Percentiles rank a stretch among this genome's conserved stretches.
phyloP scores from a whole-genome alignment of 2,888 invertebrate genomes.

The Andrena hattorfiana region DNA sequence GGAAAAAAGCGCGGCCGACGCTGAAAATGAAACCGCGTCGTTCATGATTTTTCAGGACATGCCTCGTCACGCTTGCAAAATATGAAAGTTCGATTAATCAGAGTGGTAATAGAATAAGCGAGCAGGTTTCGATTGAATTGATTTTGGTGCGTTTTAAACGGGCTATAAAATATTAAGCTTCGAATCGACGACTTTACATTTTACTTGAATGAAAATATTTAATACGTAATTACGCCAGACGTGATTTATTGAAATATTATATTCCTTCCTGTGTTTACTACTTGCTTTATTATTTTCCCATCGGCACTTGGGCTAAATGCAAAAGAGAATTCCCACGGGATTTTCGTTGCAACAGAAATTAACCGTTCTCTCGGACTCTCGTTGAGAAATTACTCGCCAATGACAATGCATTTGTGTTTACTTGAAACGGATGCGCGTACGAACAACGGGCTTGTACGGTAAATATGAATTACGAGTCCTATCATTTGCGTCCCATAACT shows the following conservation, averaged over 20 bases:
- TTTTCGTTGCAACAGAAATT: background rate
- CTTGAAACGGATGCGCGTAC: conserved; percentile 31
- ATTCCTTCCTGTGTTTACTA: too few species aligned
- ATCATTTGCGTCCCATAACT: conserved; percentile 33
- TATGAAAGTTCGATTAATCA: conserved; percentile 29
- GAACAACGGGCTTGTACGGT: conserved; percentile 6
- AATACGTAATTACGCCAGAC: too few species aligned
- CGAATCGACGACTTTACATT: background rate
- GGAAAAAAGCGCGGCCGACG: conserved; percentile 54
- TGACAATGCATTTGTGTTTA: conserved; percentile 25
- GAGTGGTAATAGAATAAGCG: conserved; percentile 1
- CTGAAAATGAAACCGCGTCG: conserved; percentile 54
- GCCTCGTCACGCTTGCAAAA: conserved; percentile 23
- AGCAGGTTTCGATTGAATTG: background rate
- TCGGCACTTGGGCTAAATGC: too few species aligned
- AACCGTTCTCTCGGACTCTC: conserved; percentile 20
- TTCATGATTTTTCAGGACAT: conserved; percentile 39
- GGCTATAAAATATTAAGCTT: background rate
- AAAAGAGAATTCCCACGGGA: conserved; percentile 2
- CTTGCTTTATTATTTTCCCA: too few species aligned
- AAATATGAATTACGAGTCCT: conserved; percentile 45
- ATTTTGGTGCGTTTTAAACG: background rate
- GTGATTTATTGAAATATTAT: too few species aligned
- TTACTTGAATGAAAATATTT: background rate
- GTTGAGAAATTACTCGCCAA: conserved; percentile 29